phyloP scores from a whole-genome alignment of 2,888 invertebrate species.

The Alloplasta piceator region DNA sequence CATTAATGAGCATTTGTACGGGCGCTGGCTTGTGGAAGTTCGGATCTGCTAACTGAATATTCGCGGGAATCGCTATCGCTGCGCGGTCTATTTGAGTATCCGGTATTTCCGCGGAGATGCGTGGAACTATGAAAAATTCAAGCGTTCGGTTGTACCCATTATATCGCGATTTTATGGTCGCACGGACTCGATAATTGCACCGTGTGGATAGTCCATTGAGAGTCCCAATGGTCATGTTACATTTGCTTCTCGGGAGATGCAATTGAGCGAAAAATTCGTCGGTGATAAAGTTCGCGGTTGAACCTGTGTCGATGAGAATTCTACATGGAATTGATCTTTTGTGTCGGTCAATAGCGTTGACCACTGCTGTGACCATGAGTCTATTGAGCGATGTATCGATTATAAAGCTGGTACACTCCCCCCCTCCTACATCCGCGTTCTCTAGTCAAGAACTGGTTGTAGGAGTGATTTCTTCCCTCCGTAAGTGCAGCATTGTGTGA shows the following conservation, averaged over 20 bases:
- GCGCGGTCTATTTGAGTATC: conserved; percentile 18
- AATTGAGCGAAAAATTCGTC: conserved; percentile 1
- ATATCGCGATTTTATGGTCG: conserved; percentile 21
- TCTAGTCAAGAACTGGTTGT: not conserved
- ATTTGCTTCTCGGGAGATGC: not conserved
- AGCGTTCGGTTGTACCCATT: conserved; percentile 26
- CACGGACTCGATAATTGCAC: conserved; percentile 19
- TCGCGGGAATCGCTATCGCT: conserved; percentile 34
- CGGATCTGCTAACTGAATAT: conserved; percentile 52
- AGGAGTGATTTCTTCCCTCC: not conserved
- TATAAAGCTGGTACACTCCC: not conserved
- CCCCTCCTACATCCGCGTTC: not conserved
- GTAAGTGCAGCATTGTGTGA: conserved; percentile 35
- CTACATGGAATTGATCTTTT: conserved; percentile 26
- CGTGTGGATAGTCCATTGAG: conserved; percentile 8
- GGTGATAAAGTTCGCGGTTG: conserved; percentile 41
- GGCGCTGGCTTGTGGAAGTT: conserved; percentile 50
- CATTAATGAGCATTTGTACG: conserved; percentile 45
- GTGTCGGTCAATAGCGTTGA: conserved; percentile 12
- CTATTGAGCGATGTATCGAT: not conserved
- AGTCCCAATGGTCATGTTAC: conserved; percentile 1
- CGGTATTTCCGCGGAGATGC: conserved; percentile 26
- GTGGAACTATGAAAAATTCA: conserved; percentile 39
- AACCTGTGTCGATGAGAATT: conserved; percentile 42
- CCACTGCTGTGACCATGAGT: conserved; percentile 25